Conservation (phyloP, 1,140 invertebrate species). For the Pogonus chalceus region DNA sequence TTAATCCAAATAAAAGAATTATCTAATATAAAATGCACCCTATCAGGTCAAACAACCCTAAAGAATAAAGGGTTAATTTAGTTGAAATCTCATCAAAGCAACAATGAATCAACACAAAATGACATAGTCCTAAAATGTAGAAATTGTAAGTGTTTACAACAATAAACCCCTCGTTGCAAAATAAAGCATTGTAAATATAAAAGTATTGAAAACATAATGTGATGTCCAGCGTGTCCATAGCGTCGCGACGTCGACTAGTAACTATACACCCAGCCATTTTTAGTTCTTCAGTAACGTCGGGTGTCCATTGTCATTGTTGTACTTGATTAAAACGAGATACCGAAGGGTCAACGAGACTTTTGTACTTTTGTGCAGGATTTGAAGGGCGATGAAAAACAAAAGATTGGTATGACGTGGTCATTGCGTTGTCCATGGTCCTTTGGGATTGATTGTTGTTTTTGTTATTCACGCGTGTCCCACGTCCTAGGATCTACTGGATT, state of each 20-base stretch:
- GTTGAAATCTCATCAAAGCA: no score
- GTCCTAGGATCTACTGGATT: neutral
- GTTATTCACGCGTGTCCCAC: constrained; percentile 21
- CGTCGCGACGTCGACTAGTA: constrained; percentile 11
- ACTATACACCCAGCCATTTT: constrained; percentile 9
- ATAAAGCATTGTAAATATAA: no score
- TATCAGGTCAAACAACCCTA: no score
- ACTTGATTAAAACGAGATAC: constrained; percentile 24
- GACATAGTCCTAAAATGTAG: no score
- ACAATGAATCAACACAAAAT: no score
- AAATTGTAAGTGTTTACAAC: no score
- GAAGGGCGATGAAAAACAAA: constrained; percentile 27
- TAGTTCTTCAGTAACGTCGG: no score
- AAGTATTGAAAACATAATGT: constrained; percentile 5
- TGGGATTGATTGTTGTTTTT: constrained; percentile 27
- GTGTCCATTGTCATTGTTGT: neutral
- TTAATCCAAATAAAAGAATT: no score
- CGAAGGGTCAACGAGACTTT: constrained; percentile 14
- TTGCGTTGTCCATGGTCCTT: neutral
- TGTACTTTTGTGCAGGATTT: constrained; percentile 22
- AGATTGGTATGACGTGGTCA: constrained; percentile 24
- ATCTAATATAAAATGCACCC: no score
- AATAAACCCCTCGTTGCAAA: no score
- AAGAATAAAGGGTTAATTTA: no score
- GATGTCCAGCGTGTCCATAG: constrained; percentile 11